Conservation (phyloP, 1,140 invertebrate genomes). For the Calephelis nemesis region DNA sequence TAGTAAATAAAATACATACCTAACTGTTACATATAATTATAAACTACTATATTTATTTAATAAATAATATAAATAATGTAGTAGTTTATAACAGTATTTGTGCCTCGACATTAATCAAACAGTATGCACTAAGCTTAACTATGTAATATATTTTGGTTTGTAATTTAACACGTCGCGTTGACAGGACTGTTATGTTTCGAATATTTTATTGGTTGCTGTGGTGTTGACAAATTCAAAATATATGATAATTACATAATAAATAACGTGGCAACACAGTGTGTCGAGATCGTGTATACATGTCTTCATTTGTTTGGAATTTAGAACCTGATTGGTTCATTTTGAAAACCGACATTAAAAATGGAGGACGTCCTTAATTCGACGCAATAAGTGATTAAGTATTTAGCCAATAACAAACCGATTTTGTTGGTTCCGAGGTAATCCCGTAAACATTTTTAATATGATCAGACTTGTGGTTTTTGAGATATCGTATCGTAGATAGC, state of each 20-base stretch:
- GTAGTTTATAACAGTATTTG: neutral
- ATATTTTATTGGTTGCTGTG: slow-evolving; percentile 9
- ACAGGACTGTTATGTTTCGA: slow-evolving; percentile 1
- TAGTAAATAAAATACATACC: no score
- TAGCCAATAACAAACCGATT: no score
- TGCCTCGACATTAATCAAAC: neutral
- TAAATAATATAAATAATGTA: no score
- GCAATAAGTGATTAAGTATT: no score
- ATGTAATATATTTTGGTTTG: slow-evolving; percentile 11
- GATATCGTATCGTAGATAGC: no score
- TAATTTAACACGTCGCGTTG: slow-evolving; percentile 8
- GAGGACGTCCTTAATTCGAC: no score
- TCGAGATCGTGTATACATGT: neutral
- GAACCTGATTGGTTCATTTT: neutral
- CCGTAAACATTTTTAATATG: no score
- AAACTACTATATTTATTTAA: no score
- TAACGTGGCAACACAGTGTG: slow-evolving; percentile 1
- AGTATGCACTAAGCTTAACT: slow-evolving; percentile 11
- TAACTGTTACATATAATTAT: no score
- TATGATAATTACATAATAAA: slow-evolving; percentile 18
- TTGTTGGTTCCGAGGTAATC: no score
- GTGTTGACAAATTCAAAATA: slow-evolving; percentile 15
- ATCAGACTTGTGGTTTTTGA: no score
- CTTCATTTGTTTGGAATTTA: neutral
- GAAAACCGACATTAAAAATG: no score